Evolutionary conservation across 2,888 invertebrate genomes (phyloP).

Genomic region (Helicoverpa assulta): DNA sequence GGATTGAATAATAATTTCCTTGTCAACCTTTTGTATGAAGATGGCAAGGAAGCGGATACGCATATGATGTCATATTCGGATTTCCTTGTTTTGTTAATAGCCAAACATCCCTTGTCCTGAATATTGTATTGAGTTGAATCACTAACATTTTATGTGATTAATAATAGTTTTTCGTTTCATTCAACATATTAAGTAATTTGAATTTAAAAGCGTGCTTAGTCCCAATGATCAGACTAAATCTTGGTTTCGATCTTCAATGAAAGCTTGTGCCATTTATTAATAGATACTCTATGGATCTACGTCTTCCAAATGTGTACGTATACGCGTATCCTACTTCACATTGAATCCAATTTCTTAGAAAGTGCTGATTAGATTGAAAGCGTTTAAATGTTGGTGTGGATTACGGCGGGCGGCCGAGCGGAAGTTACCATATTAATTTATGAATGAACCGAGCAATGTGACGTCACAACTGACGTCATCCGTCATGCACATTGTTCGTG

Average conservation of each 20-base stretch:
- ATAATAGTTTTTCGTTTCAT: slow-evolving; percentile 5
- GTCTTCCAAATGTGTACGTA: slow-evolving; percentile 6
- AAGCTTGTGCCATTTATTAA: neutral
- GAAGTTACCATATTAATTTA: slow-evolving; percentile 83
- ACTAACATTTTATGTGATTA: slow-evolving; percentile 5
- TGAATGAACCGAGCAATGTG: slow-evolving; percentile 80
- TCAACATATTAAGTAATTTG: neutral
- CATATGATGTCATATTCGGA: slow-evolving; percentile 46
- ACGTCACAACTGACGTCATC: slow-evolving; percentile 78
- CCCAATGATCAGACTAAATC: neutral
- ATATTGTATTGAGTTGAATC: slow-evolving; percentile 39
- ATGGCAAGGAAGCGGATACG: slow-evolving; percentile 47
- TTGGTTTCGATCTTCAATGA: neutral
- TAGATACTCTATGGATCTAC: neutral
- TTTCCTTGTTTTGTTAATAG: slow-evolving; percentile 58
- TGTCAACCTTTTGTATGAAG: slow-evolving; percentile 31
- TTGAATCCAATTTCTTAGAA: slow-evolving; percentile 54
- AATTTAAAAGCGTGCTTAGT: neutral
- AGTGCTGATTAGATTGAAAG: slow-evolving; percentile 52
- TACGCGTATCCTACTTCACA: slow-evolving; percentile 3
- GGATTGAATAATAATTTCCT: slow-evolving; percentile 7
- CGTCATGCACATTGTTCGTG: slow-evolving; percentile 43
- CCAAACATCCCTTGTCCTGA: slow-evolving; percentile 57
- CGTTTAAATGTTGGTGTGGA: slow-evolving; percentile 67
- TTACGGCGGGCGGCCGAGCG: slow-evolving; percentile 74